phyloP scores from a whole-genome alignment of 2,797 vertebrate species.

The Centroberyx gerrardi region DNA sequence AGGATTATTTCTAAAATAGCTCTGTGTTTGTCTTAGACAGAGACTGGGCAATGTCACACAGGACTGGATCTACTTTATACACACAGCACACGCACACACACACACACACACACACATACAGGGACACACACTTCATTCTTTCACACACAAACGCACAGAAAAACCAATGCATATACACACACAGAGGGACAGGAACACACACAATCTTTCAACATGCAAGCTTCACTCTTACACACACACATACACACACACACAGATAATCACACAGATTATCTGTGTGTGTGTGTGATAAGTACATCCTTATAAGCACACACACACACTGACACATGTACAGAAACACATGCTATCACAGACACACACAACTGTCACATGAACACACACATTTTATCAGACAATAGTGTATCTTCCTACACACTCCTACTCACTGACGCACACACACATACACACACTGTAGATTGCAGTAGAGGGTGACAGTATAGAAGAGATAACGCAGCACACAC shows the following conservation, averaged over 20 bases:
- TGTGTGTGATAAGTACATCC: conserved; percentile 35
- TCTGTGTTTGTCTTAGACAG: conserved; percentile 78
- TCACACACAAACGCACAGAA: conserved; percentile 19
- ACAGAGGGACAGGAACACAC: conserved; percentile 2
- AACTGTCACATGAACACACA: conserved; percentile 22
- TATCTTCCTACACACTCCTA: neutral
- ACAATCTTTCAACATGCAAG: conserved; percentile 56
- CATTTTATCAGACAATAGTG: too few species aligned
- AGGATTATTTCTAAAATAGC: conserved; percentile 77
- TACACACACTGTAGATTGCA: conserved; percentile 39
- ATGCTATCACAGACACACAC: conserved; percentile 37
- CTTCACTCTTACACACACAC: conserved; percentile 13
- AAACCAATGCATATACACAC: conserved; percentile 42
- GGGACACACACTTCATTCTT: conserved; percentile 22
- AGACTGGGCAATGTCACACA: conserved; percentile 73
- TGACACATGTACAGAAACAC: conserved; percentile 10
- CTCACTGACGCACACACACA: neutral
- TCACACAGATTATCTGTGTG: conserved; percentile 11
- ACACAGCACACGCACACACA: conserved; percentile 32
- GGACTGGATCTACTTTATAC: conserved; percentile 54
- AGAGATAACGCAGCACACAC: conserved; percentile 68
- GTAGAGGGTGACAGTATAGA: conserved; percentile 49
- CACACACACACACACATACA: conserved; percentile 10
- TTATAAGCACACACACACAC: conserved; percentile 33
- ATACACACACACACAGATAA: conserved; percentile 28